Evolutionary conservation across 2,797 vertebrate species (phyloP), one percentile per base, ranked within the genome.

Genomic region (Catostomus latipinnis): DNA sequence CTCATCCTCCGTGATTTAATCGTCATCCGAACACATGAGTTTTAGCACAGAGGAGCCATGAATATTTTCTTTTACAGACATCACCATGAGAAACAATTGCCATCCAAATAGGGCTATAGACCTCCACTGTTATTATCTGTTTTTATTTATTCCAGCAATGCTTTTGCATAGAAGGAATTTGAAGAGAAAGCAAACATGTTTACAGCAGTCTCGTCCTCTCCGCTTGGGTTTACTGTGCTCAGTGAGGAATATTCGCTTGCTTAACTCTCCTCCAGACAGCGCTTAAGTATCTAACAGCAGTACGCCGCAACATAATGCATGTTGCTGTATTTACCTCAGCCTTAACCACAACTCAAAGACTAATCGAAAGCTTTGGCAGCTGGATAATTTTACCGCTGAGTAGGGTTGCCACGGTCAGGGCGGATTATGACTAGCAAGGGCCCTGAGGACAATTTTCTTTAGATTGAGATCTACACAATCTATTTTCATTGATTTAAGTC

Each of bases 101-200:
- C 1, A 34, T 34, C 34, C 34, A 4, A 34, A 34, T 34, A 34
- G 4, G 34, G 34, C 34, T 34, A 78, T 78, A 78, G 74, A 72
- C 74, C 22, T 53, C 71, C 72, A 76, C 22, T 54, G 49, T 61
- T 65, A 70, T 76, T 74, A 83, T 76, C 48, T 70, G 46, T 62
- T 16, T 52, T 82, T 61, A 80, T 77, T 73, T 82, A 66, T 81
- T 80, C 77, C 73, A n/a, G 22, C 7, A 9, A 61, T 72, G 66
- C 72, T 57, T 58, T 71, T 65, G 43, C 54, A 75, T 65, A 34
- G 57, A 76, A 70, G 61, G 45, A 76, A 57, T 66, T 65, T 72
- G 12, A 48, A 60, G n/a, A 63, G 49, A 57, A 63, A 74, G 63
- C 70, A 53, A 56, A 50, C 14, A 9, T 73, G 72, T 77, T 76